Evolutionary conservation across 2,888 invertebrate species (phyloP), one percentile per base, ranked within the genome.

Genomic region (Matsumyia berberina): DNA sequence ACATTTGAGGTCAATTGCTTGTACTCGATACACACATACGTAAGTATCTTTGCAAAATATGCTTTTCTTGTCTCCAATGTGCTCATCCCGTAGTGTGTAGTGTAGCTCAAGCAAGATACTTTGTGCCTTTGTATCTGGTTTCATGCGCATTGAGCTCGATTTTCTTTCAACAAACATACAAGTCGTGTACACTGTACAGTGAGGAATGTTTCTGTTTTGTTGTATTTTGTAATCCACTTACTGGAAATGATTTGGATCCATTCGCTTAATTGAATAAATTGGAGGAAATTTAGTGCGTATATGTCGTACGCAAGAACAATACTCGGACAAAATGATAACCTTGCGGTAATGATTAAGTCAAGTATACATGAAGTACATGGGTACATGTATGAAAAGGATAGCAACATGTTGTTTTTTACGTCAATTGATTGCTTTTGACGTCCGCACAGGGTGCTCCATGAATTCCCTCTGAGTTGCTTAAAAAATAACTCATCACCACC

Each of bases 251-350:
- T 60, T 78, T 62, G 49, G 79, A 74, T 67, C 46, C 64, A 74
- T 85, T 58, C 49, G 70, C 70, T 85, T 85, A 85, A 85, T 85
- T 85, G 74, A 51, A 51, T 85, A 74, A 85, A 82, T 82, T 85
- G 74, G 51, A 53, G 62, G 57, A 74, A 80, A 85, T 85, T 80
- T 31, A 79, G 58, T 85, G 80, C 62, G 74, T 80, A 57, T 42
- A 46, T 46, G 55, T 46, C 67, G 72, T 57, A 67, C 53, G 67
- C 42, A 78, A 31, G 33, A 24, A 51, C 64, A 37, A 85, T 80
- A 70, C 37, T 80, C 62, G 39, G 42, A 29, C 53, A 49, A 29
- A 17, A 15, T 49, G 37, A 62, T 62, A 73, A 51, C 58, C 73
- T 79, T 79, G 55, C 35, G 46, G 57, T 35, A 73, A 31, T 51